Conservation (phyloP, 2,113 vertebrate species). For the Phrynosoma platyrhinos region DNA sequence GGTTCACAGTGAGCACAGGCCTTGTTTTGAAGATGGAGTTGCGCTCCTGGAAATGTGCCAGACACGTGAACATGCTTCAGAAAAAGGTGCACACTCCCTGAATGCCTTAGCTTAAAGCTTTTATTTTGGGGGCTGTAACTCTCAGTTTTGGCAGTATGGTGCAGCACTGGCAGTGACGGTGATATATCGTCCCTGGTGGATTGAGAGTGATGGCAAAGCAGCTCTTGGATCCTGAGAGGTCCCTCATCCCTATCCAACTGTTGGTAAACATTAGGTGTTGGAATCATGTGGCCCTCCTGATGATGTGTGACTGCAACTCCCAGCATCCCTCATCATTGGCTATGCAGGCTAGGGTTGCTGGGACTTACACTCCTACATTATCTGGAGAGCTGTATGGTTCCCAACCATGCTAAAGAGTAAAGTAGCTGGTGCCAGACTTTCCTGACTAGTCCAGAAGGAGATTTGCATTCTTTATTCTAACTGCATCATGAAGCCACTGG, state of each 20-base stretch:
- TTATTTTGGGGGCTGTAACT: not conserved
- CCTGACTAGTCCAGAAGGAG: not conserved
- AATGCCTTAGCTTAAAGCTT: not conserved
- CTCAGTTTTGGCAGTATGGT: not conserved
- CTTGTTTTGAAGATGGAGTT: not conserved
- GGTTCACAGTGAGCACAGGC: not conserved
- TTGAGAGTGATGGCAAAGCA: not conserved
- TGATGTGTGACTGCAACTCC: not conserved
- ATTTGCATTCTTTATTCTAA: not conserved
- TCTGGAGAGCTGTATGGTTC: not conserved
- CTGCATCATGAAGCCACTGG: not conserved
- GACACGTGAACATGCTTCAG: not conserved
- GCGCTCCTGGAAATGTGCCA: not conserved
- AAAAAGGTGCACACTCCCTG: not conserved
- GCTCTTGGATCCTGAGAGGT: not conserved
- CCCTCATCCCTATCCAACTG: not conserved
- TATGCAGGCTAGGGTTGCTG: too few relatives aligned
- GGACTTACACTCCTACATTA: not conserved
- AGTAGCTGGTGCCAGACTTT: not conserved
- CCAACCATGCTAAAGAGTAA: not conserved
- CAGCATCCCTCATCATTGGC: too few relatives aligned
- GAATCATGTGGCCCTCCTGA: not conserved
- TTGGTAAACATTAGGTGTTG: not conserved
- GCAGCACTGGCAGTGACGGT: not conserved
- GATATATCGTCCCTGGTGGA: too few relatives aligned